Evolutionary conservation across 2,888 invertebrate species (phyloP), one percentile per base, ranked within the genome.

Genomic region (Cataglyphis rosenhaueri): DNA sequence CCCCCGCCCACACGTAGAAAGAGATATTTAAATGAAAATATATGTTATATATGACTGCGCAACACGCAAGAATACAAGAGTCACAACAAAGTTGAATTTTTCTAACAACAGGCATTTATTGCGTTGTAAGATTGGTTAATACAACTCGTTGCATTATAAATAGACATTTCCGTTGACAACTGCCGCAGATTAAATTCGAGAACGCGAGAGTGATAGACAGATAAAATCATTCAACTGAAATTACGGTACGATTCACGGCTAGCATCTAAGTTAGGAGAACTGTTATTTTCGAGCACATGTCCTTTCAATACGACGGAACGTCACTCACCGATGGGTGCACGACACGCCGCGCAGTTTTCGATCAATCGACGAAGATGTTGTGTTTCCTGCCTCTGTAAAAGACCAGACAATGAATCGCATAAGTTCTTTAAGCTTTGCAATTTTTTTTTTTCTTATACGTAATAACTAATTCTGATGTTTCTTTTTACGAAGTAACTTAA

Each of bases 301-400:
- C 62, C 52, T 85, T 85, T 85, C 83, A 81, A 79, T 87, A 86
- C 86, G 84, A 82, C 81, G 62, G 61, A 76, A 87, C 85, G 86
- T 89, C 89, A 89, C 90, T 90, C 89, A 90, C 90, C 90, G 74
- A 61, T 32, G 44, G 76, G 74, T 73, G 48, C 62, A n/a, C 71
- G 96, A 94, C 97, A 97, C 83, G 96, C 96, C 89, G 97, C 97
- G 94, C 98, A 98, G 90, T 97, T 97, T 91, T 97, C 97, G 85
- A 98, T 95, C 76, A 97, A 95, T 84, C 96, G 96, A 48, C 97
- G 96, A 75, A 98, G 95, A 86, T 95, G 95, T 83, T 96, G 96
- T 32, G 98, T 97, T 91, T 97, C 97, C 84, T 96, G 89, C 65
- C 95, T 95, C 96, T 96, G 93, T 29, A 93, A 87, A 66, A 70